Conservation (phyloP, 64 coral and sea anemone species). For the Pachyseris speciosa region DNA sequence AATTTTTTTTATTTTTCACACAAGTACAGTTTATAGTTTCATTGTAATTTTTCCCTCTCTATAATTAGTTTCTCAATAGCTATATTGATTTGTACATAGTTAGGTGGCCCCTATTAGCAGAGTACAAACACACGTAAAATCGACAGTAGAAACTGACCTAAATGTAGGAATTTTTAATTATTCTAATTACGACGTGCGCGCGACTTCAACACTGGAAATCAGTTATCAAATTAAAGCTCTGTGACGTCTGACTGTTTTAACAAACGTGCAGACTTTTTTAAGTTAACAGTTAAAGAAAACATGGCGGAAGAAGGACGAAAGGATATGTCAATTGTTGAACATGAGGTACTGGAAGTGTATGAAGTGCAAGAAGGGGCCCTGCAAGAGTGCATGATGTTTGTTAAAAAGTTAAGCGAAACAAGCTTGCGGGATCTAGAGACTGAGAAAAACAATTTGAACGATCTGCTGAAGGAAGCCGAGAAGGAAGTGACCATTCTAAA, state of each 20-base stretch:
- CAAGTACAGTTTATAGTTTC: too few relatives aligned
- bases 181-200: conserved; percentile 27
- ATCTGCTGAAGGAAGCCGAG: conserved; percentile 84
- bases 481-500: conserved; percentile 89
- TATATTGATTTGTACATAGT: too few relatives aligned
- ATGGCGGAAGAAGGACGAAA: conserved; percentile 58
- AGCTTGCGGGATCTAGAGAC: conserved; percentile 84
- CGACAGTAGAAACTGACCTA: too few relatives aligned
- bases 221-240: background rate
- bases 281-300: background rate
- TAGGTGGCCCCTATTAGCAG: too few relatives aligned
- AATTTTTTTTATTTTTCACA: too few relatives aligned
- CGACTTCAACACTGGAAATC: background rate
- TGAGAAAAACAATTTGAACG: conserved; percentile 81
- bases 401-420: conserved; percentile 95
- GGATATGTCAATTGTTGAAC: conserved; percentile 86
- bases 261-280: background rate
- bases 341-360: conserved; percentile 85
- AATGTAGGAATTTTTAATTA: too few relatives aligned
- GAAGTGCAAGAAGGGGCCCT: conserved; percentile 80
- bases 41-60: too few relatives aligned
- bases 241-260: conserved; percentile 9
- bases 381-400: conserved; percentile 96
- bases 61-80: too few relatives aligned
- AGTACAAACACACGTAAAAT: too few relatives aligned